Evolutionary conservation across 2,113 vertebrate species (phyloP).

Genomic region (Nycticebus coucang): DNA sequence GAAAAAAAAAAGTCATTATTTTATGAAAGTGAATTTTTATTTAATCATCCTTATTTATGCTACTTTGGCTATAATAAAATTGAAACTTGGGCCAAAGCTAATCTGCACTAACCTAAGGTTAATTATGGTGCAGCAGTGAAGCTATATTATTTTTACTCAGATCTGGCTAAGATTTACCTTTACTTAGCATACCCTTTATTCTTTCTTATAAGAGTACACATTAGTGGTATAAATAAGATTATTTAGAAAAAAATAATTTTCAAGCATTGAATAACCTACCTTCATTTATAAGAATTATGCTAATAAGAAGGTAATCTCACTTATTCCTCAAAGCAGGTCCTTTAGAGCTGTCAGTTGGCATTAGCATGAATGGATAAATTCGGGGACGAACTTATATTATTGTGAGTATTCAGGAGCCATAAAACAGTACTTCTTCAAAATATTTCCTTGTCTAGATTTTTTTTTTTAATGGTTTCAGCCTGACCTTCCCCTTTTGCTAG

Average conservation of each 20-base stretch:
- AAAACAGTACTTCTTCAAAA: constrained; percentile 58
- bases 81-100: constrained; percentile 51
- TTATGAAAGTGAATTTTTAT: constrained; percentile 31
- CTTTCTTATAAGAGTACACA: constrained; percentile 45
- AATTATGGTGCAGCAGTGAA: neutral
- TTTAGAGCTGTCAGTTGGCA: neutral
- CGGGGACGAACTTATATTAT: constrained; percentile 8
- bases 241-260: constrained; percentile 31
- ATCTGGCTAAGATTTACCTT: constrained; percentile 40
- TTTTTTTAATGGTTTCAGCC: constrained; percentile 36
- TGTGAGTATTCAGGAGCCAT: neutral
- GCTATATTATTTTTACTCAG: constrained; percentile 12
- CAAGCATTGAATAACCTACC: neutral
- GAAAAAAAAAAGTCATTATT: constrained; percentile 44
- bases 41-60: constrained; percentile 50
- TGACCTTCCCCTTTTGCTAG: constrained; percentile 43
- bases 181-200: neutral
- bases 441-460: constrained; percentile 54
- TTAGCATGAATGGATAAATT: constrained; percentile 9
- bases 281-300: constrained; percentile 37
- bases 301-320: constrained; percentile 48
- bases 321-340: neutral
- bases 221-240: constrained; percentile 14
- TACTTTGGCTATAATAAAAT: neutral
- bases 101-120: neutral